Evolutionary conservation across 2,888 invertebrate species (phyloP), one percentile per base, ranked within the genome.

Genomic region (Caenorhabditis drosophilae): DNA sequence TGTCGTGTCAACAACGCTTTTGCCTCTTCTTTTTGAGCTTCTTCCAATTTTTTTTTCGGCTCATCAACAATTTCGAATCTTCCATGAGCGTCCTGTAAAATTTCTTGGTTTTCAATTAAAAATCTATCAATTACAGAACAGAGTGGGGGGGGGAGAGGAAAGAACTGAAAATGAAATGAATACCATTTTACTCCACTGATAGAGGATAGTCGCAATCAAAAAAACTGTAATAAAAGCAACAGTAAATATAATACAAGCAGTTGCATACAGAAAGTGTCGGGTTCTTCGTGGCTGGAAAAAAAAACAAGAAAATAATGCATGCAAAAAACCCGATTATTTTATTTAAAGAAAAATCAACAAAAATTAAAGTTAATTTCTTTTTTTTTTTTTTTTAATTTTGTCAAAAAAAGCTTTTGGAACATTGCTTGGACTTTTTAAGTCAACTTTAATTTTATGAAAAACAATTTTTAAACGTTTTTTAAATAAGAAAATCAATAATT

Each of bases 141-240:
- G 31, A 31, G 7, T 31, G 12, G 12, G 31, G 31, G 6, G 7
- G 12, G 31, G 31, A 6, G 6, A 9, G 12, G 31, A 6, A 31
- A 31, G 31, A 31, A 36, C 4, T 11, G 15, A 23, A n/a, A 6
- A 23, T 9, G 22, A 46, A 46, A 45, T 25, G 18, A 54, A n/a
- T 58, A 68, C 71, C 68, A 55, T 49, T 62, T 74, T 71, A 23
- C 69, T 69, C 44, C 52, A 63, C 23, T 73, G 73, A 56, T 81
- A 81, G 63, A 81, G 77, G 18, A 79, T 38, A 1, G 76, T 76
- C 26, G 79, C 79, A 7, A 75, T 40, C 9, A 67, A 48, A 31
- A 69, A 52, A 2, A 74, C 81, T n/a, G 66, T 51, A 20, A 58
- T 50, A 27, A 76, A 67, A 16, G 79, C 76, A 15, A 73, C 60